phyloP scores from a whole-genome alignment of 2,797 vertebrate species.

The Rallus crepitans region DNA sequence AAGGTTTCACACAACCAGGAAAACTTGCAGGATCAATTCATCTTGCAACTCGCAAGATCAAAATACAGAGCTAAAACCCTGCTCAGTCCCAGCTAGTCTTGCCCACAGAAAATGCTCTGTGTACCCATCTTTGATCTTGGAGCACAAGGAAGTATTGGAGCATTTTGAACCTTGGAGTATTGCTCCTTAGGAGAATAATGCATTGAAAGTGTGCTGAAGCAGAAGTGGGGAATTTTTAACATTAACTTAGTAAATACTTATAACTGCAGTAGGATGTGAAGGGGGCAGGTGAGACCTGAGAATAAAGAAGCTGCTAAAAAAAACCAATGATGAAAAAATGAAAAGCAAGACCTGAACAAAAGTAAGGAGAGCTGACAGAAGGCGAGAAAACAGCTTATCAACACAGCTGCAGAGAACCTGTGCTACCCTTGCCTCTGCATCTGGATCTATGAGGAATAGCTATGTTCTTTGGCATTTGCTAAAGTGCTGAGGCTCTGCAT shows the following conservation, averaged over 20 bases:
- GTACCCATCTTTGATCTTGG: background rate
- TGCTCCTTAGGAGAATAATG: background rate
- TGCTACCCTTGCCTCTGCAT: background rate
- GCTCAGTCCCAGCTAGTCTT: background rate
- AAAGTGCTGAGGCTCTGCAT: conserved; percentile 33
- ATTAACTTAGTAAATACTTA: background rate
- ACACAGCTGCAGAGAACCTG: background rate
- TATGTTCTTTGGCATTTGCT: background rate
- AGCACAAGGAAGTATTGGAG: background rate
- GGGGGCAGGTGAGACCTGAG: background rate
- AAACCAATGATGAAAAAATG: background rate
- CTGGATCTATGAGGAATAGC: background rate
- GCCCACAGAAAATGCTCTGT: background rate
- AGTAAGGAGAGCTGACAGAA: background rate
- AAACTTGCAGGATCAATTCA: background rate
- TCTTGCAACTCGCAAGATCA: background rate
- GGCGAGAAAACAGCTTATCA: background rate
- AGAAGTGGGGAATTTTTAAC: background rate
- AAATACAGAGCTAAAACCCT: background rate
- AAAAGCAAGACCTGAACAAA: background rate
- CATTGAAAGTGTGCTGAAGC: background rate
- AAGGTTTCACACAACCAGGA: background rate
- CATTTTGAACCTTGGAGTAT: background rate
- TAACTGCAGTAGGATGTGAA: background rate
- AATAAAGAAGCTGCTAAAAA: background rate